A percentile compares a stretch with the other conserved stretches of the same genome.
Evolutionary conservation across 2,797 vertebrate genomes (phyloP).

Genomic region (Pipistrellus pygmaeus): DNA sequence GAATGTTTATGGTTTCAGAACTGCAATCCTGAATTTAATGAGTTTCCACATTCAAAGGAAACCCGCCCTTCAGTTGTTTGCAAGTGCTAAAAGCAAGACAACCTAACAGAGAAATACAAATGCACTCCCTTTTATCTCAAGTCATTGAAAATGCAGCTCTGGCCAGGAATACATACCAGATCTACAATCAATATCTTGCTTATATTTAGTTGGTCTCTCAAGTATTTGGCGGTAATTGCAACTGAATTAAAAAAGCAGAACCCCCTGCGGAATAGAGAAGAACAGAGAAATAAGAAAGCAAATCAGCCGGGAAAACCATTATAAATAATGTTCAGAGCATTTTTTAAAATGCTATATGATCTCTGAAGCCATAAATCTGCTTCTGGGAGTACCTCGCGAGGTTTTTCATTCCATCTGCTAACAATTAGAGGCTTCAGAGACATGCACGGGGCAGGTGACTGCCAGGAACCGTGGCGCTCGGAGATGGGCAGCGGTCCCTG

Average conservation of each 20-base stretch:
- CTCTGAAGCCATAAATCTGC: conserved; percentile 94
- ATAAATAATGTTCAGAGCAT: conserved; percentile 94
- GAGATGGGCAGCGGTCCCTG: conserved; percentile 89
- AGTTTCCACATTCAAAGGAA: conserved; percentile 90
- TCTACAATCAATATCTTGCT: conserved; percentile 92
- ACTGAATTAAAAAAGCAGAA: conserved; percentile 93
- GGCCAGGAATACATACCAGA: conserved; percentile 90
- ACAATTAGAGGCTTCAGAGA: conserved; percentile 92
- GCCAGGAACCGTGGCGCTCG: conserved; percentile 89
- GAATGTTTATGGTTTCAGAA: conserved; percentile 90
- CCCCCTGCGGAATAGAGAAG: conserved; percentile 90
- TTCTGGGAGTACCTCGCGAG: conserved; percentile 93
- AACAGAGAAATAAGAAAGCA: conserved; percentile 91
- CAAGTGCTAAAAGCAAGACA: conserved; percentile 87
- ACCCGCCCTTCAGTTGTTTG: conserved; percentile 87
- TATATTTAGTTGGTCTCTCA: conserved; percentile 91
- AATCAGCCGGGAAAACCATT: conserved; percentile 91
- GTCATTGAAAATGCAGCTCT: conserved; percentile 78
- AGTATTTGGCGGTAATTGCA: conserved; percentile 92
- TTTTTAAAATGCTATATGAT: conserved; percentile 94
- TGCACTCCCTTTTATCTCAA: conserved; percentile 83
- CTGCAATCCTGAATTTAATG: conserved; percentile 90
- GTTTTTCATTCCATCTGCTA: conserved; percentile 95
- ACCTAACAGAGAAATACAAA: conserved; percentile 82
- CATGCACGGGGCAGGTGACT: conserved; percentile 93